phyloP scores from a whole-genome alignment of 1,140 invertebrate species.

The Drosophila punjabiensis region DNA sequence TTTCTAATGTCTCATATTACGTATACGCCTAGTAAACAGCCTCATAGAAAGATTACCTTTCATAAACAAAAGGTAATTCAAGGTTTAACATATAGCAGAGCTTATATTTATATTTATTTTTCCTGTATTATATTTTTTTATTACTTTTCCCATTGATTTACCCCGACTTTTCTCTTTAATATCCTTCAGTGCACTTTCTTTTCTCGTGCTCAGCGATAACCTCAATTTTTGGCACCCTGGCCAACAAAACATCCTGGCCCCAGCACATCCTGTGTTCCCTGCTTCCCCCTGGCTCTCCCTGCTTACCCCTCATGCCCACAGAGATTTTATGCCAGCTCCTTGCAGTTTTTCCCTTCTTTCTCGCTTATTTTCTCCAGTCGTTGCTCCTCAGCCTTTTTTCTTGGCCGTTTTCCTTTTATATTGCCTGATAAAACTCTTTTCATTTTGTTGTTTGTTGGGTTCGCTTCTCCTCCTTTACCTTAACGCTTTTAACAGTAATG shows the following conservation, averaged over 20 bases:
- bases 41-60: too few relatives aligned
- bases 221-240: slow-evolving; percentile 81
- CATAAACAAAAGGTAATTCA: too few relatives aligned
- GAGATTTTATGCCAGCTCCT: slow-evolving; percentile 74
- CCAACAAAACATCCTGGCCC: slow-evolving; percentile 70
- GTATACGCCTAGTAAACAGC: too few relatives aligned
- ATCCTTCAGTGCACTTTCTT: slow-evolving; percentile 15
- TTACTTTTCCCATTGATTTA: not conserved
- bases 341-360: slow-evolving; percentile 58
- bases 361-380: slow-evolving; percentile 7
- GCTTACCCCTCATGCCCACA: slow-evolving; percentile 16
- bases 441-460: slow-evolving; percentile 71
- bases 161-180: too few relatives aligned
- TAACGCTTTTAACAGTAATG: slow-evolving; percentile 84
- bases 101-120: not conserved
- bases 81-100: too few relatives aligned
- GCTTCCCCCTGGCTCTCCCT: not conserved
- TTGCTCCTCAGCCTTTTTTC: slow-evolving; percentile 1
- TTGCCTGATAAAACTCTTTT: slow-evolving; percentile 79
- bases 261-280: slow-evolving; percentile 31
- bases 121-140: too few relatives aligned
- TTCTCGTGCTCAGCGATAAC: slow-evolving; percentile 66
- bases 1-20: too few relatives aligned
- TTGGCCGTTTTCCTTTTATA: slow-evolving; percentile 40
- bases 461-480: slow-evolving; percentile 56